Base-by-base conservation (phyloP, 2,113 vertebrate genomes). In the Scartelaos histophorus region DNA sequence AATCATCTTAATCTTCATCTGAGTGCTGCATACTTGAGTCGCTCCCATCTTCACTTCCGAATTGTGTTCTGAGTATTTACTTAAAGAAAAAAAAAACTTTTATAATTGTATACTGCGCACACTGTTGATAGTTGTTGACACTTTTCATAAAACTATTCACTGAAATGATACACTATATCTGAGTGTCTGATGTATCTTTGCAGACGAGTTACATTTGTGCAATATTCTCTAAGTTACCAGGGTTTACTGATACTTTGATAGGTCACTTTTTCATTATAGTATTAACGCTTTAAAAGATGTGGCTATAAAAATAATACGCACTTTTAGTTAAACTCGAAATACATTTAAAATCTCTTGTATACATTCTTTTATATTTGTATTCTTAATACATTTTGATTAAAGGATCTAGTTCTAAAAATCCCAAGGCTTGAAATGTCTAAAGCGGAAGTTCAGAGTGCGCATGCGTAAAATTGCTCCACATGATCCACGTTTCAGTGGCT, bases 381-480 rank as follows among this genome's bases (percentile, higher is more conserved):
- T 60, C 22, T 29, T 29, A 5, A 60, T 0, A n/a, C 13, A 60
- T 60, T 29, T 60, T 60, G 13, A 25, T 25, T 10, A 38, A 0
- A 47, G 13, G 6, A 56, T 56, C 9, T 2, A 12, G 12, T 3
- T 56, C 54, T 22, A 22, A 22, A 22, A 21, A 43, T 43, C 38
- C 38, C 7, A 51, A 19, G 71, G 7, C 51, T 16, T 90, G 84
- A 89, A 19, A 0, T 0, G 25, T 7, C 71, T 0, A 74, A 84
- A 61, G 83, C 85, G 88, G 87, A 92, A 87, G 78, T 80, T 1
- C 0, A 22, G 35, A n/a, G 2, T 21, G 24, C 70, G 46, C 88
- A 88, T 81, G 87, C 61, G 79, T 72, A n/a, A 21, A 22, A 1
- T 25, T 38, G 43, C 22, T 13, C 70, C 73, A 79, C 80, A 46